Evolutionary conservation across 2,797 vertebrate species (phyloP).

Genomic region (Parauchenoglanis ngamensis): DNA sequence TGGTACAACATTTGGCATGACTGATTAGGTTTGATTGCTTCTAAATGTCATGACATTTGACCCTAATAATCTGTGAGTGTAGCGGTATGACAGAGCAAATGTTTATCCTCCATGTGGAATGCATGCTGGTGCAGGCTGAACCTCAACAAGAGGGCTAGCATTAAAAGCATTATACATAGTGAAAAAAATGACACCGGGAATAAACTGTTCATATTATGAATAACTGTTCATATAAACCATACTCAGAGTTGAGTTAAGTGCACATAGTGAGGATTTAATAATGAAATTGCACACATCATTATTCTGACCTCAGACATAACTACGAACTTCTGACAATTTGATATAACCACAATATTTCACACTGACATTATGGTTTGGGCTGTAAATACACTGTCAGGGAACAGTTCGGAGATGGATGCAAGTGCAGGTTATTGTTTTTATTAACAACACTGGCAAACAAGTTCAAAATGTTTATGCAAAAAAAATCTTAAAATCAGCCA

Average conservation of each 20-base stretch:
- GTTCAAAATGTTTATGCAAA: too few relatives aligned
- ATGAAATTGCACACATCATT: not conserved
- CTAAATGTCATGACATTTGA: slow-evolving; percentile 41
- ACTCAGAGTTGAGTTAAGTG: not conserved
- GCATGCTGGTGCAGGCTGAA: not conserved
- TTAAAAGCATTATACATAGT: slow-evolving; percentile 15
- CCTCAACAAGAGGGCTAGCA: slow-evolving; percentile 6
- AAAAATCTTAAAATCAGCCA: too few relatives aligned
- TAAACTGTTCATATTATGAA: not conserved
- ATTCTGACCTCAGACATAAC: not conserved
- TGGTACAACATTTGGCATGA: slow-evolving; percentile 12
- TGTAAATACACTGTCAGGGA: not conserved
- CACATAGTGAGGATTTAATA: not conserved
- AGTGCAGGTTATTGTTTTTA: too few relatives aligned
- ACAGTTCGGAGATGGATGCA: too few relatives aligned
- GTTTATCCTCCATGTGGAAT: slow-evolving; percentile 30
- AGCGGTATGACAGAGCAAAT: slow-evolving; percentile 23
- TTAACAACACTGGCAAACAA: too few relatives aligned
- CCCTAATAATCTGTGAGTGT: slow-evolving; percentile 17
- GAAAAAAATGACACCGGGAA: not conserved
- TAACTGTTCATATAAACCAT: too few relatives aligned
- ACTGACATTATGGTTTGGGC: not conserved
- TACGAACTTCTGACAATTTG: not conserved
- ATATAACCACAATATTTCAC: too few relatives aligned
- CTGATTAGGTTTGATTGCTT: slow-evolving; percentile 27